Conservation (phyloP, 2,113 vertebrate genomes). For the Hirundichthys speculiger region DNA sequence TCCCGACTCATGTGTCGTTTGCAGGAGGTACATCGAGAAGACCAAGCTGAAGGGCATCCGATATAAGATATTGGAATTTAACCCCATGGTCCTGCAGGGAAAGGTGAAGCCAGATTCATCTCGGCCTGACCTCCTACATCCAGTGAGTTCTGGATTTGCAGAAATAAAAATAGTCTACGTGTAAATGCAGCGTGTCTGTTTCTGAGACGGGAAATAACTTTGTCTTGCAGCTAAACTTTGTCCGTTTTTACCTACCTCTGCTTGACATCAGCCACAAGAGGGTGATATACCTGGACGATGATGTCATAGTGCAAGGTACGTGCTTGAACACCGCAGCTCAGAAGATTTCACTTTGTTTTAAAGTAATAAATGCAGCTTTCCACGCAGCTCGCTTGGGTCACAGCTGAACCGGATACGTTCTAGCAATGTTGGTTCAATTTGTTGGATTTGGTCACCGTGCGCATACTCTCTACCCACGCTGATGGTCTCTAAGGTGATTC, state of each 20-base stretch:
- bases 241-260: slow-evolving; percentile 92
- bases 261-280: slow-evolving; percentile 88
- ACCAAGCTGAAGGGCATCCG: slow-evolving; percentile 89
- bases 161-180: too few species aligned
- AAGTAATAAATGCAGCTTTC: not conserved
- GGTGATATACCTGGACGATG: slow-evolving; percentile 95
- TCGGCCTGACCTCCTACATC: slow-evolving; percentile 93
- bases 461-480: too few species aligned
- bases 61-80: slow-evolving; percentile 94
- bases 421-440: too few species aligned
- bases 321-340: not conserved
- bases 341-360: not conserved
- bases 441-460: too few species aligned
- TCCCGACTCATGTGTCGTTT: not conserved
- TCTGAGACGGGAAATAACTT: not conserved
- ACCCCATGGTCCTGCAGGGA: slow-evolving; percentile 89
- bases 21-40: slow-evolving; percentile 91
- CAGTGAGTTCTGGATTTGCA: slow-evolving; percentile 86
- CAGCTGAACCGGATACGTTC: too few species aligned
- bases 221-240: slow-evolving; percentile 91
- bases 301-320: slow-evolving; percentile 96
- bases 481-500: too few species aligned
- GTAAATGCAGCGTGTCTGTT: not conserved
- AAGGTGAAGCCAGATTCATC: slow-evolving; percentile 93
- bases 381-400: too few species aligned